A percentile compares a stretch with the other conserved stretches of the same genome.
Conservation (phyloP, 2,113 vertebrate species). For the Enhydra lutris region DNA sequence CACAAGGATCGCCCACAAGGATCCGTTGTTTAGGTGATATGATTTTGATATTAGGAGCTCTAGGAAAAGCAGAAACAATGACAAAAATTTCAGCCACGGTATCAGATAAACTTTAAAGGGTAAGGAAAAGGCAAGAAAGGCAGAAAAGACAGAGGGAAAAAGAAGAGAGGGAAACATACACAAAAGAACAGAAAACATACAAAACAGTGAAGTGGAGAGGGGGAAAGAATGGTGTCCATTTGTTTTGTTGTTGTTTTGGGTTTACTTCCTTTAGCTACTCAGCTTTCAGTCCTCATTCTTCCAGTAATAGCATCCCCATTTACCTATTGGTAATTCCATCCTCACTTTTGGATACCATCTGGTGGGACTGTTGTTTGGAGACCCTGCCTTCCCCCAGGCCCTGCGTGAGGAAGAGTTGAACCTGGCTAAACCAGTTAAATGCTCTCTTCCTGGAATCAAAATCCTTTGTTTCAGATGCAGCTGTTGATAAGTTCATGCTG, state of each 20-base stretch:
- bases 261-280: neutral
- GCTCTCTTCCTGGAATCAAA: neutral
- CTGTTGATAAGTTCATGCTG: neutral
- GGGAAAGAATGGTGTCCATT: neutral
- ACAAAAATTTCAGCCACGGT: neutral
- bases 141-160: neutral
- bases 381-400: neutral
- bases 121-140: neutral
- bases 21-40: neutral
- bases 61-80: neutral
- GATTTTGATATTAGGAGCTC: slow-evolving; percentile 2
- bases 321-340: neutral
- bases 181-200: neutral
- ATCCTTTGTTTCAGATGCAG: neutral
- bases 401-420: neutral
- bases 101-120: neutral
- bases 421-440: neutral
- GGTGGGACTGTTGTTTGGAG: neutral
- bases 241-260: neutral
- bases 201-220: neutral
- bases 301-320: neutral
- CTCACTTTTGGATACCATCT: neutral
- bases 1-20: neutral
- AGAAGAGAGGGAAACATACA: neutral
- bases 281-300: neutral